These are phyloP conservation scores for Cololabis saira DNA, from an alignment of 2,113 vertebrate species.

Conservation along the genomic window DNA sequence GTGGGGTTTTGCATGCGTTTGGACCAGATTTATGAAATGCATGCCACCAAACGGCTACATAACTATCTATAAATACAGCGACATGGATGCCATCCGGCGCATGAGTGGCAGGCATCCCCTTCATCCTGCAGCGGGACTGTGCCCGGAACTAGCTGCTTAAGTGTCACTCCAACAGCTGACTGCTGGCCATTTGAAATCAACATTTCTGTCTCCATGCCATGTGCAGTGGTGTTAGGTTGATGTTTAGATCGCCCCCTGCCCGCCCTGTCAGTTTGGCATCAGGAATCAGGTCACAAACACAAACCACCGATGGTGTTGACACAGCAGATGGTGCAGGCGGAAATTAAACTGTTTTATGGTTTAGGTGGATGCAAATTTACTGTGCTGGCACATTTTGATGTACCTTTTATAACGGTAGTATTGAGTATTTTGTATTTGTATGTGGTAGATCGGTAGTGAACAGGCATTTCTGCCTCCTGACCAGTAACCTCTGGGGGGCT, in stretches of 20 bases:
- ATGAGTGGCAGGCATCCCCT: constrained; percentile 16
- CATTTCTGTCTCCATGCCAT: not conserved
- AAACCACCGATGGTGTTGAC: constrained; percentile 10
- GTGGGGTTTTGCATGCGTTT: constrained; percentile 3
- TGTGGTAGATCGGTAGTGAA: constrained; percentile 44
- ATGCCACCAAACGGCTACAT: constrained; percentile 35
- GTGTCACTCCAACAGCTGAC: constrained; percentile 11
- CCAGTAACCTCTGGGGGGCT: constrained; percentile 68
- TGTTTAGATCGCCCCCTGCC: not conserved
- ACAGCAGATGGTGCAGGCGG: constrained; percentile 8
- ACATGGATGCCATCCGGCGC: constrained; percentile 36
- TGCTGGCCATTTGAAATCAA: constrained; percentile 6
- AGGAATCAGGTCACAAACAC: no score
- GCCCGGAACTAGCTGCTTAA: constrained; percentile 8
- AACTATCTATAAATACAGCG: constrained; percentile 57
- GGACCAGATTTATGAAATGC: constrained; percentile 38
- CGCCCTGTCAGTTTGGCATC: not conserved
- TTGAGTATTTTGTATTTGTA: constrained; percentile 48
- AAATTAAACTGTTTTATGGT: constrained; percentile 12
- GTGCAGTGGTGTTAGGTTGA: constrained; percentile 1
- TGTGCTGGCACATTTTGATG: not conserved
- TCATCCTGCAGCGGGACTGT: constrained; percentile 11
- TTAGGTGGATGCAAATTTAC: not conserved
- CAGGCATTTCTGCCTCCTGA: constrained; percentile 72
- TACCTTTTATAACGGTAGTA: not conserved